Evolutionary conservation across 2,797 vertebrate species (phyloP), one percentile per base, ranked within the genome.

Genomic region (Sebastes kiyomatsui): DNA sequence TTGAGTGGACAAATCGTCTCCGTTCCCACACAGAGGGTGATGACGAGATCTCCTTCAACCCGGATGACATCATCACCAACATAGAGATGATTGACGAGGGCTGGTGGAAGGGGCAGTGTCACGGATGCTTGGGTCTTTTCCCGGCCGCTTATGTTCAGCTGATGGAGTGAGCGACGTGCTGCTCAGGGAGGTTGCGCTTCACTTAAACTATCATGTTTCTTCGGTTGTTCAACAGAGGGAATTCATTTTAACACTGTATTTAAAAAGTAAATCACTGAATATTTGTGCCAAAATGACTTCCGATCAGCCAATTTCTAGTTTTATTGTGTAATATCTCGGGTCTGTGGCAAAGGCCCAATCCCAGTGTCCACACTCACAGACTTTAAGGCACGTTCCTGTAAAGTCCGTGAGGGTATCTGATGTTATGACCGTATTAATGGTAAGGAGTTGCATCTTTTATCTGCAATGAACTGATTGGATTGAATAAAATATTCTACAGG

Each of bases 71-170:
- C 62, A 97, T 99, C 93, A 97, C 95, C 16, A 93, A 97, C 88
- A 96, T 99, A 2, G 97, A 99, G 95, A 98, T 97, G 97, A 94
- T 99, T 33, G 97, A 99, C 0, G 97, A 98, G 79, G 97, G 97
- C 81, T 99, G 98, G 98, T 99, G 98, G 98, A 96, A 90, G 80
- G 98, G 98, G 46, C 90, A 84, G 14, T 99, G 98, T 87, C 89
- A 68, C 0, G 97, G 96, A 8, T 90, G 65, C 64, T 75, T 90
- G 0, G 98, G 98, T 42, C 96, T 99, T 62, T 99, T 99, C 79
- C 98, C 98, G 20, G 95, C 97, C 9, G 93, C 96, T 67, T 99
- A 98, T 1, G 98, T 99, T 81, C 77, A 96, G 90, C 94, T 97
- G 69, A 87, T 94, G 7, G 54, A 97, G 88, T 95, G 92, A 96